Percentiles rank a stretch among this genome's conserved stretches.
Conservation (phyloP, 2,888 invertebrate species). For the Drosophila quinaria region DNA sequence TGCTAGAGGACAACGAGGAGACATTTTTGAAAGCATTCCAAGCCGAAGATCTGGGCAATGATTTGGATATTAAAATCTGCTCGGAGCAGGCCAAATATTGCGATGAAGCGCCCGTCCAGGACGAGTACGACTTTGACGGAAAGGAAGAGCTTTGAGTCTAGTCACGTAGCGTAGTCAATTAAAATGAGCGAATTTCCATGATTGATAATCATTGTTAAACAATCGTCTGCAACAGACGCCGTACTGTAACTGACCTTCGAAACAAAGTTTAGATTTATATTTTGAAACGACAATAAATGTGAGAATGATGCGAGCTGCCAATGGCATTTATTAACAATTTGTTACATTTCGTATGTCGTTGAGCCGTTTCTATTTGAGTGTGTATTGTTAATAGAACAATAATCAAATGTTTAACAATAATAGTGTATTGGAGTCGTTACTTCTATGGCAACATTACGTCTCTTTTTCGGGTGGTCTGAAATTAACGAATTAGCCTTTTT, state of each 20-base stretch:
- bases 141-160: slow-evolving; percentile 84
- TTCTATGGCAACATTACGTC: neutral
- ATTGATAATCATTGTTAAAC: slow-evolving; percentile 50
- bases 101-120: slow-evolving; percentile 83
- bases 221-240: slow-evolving; percentile 32
- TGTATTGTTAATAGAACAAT: neutral
- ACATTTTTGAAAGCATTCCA: slow-evolving; percentile 83
- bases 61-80: slow-evolving; percentile 87
- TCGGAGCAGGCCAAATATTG: slow-evolving; percentile 86
- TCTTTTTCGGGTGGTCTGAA: slow-evolving; percentile 9
- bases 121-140: slow-evolving; percentile 84
- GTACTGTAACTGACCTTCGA: slow-evolving; percentile 39
- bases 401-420: neutral
- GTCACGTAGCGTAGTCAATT: slow-evolving; percentile 13
- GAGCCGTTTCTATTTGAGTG: neutral
- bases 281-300: slow-evolving; percentile 63
- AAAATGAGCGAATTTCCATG: slow-evolving; percentile 48
- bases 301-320: slow-evolving; percentile 6
- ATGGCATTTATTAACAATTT: slow-evolving; percentile 47
- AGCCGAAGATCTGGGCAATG: slow-evolving; percentile 78
- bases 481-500: neutral
- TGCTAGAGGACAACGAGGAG: slow-evolving; percentile 85
- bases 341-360: neutral
- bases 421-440: neutral
- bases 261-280: slow-evolving; percentile 39